These are phyloP conservation scores for Craniophora ligustri DNA, from an alignment of 2,888 invertebrate genomes.

Conservation along the genomic window DNA sequence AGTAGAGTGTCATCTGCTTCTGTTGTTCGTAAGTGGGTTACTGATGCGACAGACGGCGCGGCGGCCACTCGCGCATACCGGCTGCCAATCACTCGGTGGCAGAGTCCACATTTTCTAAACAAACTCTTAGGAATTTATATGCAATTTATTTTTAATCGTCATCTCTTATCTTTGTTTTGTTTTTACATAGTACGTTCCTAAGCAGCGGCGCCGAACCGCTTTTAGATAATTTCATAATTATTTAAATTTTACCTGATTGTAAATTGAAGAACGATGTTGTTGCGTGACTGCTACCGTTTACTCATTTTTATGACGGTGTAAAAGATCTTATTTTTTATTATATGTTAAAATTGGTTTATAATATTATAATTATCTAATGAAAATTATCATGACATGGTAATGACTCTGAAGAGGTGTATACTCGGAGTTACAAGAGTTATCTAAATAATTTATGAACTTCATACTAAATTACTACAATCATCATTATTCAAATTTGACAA, in stretches of 20 bases:
- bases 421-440: conserved; percentile 20
- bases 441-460: conserved; percentile 30
- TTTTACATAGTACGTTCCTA: conserved; percentile 38
- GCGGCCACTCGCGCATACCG: conserved; percentile 67
- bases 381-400: conserved; percentile 56
- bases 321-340: conserved; percentile 48
- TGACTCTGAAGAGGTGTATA: conserved; percentile 52
- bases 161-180: conserved; percentile 40
- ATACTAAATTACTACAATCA: conserved; percentile 8
- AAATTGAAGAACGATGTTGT: conserved; percentile 56
- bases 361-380: conserved; percentile 36
- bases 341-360: conserved; percentile 46
- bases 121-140: conserved; percentile 48
- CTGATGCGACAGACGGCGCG: conserved; percentile 77
- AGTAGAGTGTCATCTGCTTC: conserved; percentile 49
- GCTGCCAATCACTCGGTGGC: conserved; percentile 66
- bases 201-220: conserved; percentile 23
- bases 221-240: conserved; percentile 55
- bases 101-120: conserved; percentile 35
- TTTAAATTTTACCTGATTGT: conserved; percentile 50
- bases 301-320: conserved; percentile 53
- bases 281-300: conserved; percentile 68
- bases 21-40: conserved; percentile 70
- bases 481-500: conserved; percentile 6
- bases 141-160: conserved; percentile 37